Evolutionary conservation across 2,113 vertebrate species (phyloP).

Genomic region (Brachyhypopomus occidentalis): DNA sequence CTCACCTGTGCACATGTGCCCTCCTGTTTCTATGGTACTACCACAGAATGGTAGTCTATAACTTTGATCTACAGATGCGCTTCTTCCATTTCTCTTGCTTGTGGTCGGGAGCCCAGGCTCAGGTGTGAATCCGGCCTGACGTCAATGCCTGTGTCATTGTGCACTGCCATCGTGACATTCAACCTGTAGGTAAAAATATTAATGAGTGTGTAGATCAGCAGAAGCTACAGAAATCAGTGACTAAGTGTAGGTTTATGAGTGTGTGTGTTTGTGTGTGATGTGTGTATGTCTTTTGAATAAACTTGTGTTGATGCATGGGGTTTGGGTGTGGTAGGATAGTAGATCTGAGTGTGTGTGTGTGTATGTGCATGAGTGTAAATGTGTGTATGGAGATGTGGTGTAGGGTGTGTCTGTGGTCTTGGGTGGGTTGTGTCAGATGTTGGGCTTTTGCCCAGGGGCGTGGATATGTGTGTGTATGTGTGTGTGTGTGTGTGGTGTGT

Average conservation of each 20-base stretch:
- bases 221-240: background rate
- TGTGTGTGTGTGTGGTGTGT: background rate
- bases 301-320: constrained; percentile 24
- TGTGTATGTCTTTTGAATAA: background rate
- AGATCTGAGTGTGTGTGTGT: no score
- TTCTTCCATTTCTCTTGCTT: no score
- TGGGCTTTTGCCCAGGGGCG: background rate
- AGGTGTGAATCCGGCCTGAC: no score
- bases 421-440: no score
- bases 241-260: background rate
- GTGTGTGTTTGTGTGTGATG: constrained; percentile 21
- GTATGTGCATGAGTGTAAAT: no score
- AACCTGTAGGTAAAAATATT: no score
- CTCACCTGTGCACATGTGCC: constrained; percentile 28
- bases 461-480: background rate
- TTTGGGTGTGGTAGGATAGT: constrained; percentile 37
- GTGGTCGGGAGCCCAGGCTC: no score
- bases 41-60: constrained; percentile 18
- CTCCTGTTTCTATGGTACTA: constrained; percentile 16
- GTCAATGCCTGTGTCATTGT: no score
- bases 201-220: no score
- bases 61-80: background rate
- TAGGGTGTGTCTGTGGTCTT: no score
- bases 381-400: no score
- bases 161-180: no score